phyloP scores from a whole-genome alignment of 2,888 invertebrate genomes.

The Papilio protenor region DNA sequence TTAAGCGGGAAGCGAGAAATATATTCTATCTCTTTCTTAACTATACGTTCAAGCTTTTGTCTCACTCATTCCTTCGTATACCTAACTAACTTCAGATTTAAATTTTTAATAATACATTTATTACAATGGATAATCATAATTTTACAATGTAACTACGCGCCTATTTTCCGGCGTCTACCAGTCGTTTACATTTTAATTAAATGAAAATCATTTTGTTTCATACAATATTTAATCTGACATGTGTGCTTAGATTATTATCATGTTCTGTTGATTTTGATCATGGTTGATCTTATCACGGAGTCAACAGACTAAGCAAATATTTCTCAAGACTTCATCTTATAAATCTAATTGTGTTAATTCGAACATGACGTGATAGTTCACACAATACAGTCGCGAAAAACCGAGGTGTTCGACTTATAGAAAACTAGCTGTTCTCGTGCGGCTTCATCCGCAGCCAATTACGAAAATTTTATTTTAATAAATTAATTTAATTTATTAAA shows the following conservation, averaged over 20 bases:
- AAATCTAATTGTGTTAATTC: not conserved
- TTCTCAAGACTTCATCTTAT: not conserved
- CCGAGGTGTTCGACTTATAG: no score
- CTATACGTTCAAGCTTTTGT: no score
- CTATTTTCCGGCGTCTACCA: not conserved
- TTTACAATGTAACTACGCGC: not conserved
- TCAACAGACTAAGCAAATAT: slow-evolving; percentile 6
- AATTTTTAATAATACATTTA: no score
- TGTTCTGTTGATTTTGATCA: slow-evolving; percentile 17
- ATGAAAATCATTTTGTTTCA: not conserved
- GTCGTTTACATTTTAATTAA: not conserved
- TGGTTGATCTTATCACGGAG: slow-evolving; percentile 5
- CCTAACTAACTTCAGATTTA: no score
- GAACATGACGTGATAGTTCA: not conserved
- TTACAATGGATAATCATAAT: not conserved
- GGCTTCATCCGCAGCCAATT: no score
- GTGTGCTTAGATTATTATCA: slow-evolving; percentile 22
- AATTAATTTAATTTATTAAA: not conserved
- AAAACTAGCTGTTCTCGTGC: no score
- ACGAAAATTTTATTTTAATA: no score
- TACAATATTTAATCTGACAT: not conserved
- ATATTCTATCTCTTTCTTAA: no score
- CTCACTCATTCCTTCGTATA: no score
- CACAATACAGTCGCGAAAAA: not conserved
- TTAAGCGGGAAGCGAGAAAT: no score